These are phyloP conservation scores for Phania funesta DNA, from an alignment of 2,888 invertebrate genomes.

Conservation along the genomic window DNA sequence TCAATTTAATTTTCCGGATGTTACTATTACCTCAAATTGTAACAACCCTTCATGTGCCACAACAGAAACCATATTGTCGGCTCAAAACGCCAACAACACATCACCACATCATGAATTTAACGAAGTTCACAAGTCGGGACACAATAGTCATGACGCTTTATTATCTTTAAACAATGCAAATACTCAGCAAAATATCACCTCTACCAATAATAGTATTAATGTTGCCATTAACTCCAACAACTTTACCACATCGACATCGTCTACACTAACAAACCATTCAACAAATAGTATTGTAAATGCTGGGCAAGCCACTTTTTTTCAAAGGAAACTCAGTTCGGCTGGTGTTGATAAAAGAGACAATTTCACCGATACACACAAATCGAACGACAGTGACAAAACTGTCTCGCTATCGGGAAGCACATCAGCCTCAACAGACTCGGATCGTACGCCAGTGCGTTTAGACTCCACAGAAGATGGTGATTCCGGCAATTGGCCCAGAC, in stretches of 20 bases:
- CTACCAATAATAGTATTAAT: slow-evolving; percentile 67
- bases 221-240: slow-evolving; percentile 45
- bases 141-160: slow-evolving; percentile 60
- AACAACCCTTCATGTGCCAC: slow-evolving; percentile 66
- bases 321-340: slow-evolving; percentile 81
- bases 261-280: slow-evolving; percentile 43
- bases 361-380: slow-evolving; percentile 81
- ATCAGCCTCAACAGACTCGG: slow-evolving; percentile 90
- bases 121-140: slow-evolving; percentile 42
- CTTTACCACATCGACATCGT: slow-evolving; percentile 44
- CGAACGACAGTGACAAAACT: slow-evolving; percentile 86
- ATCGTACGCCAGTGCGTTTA: slow-evolving; percentile 88
- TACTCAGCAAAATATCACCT: slow-evolving; percentile 49
- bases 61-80: slow-evolving; percentile 74
- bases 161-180: slow-evolving; percentile 56
- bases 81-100: slow-evolving; percentile 69
- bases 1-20: slow-evolving; percentile 80
- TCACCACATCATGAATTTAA: slow-evolving; percentile 55
- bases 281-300: slow-evolving; percentile 70
- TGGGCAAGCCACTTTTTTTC: slow-evolving; percentile 75
- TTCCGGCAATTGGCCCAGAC: slow-evolving; percentile 86
- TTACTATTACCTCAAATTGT: slow-evolving; percentile 75
- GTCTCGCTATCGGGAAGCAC: slow-evolving; percentile 85
- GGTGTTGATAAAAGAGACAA: slow-evolving; percentile 76
- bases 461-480: slow-evolving; percentile 91